Conservation (phyloP, 2,888 invertebrate genomes). For the Stenchaetothrips biformis region DNA sequence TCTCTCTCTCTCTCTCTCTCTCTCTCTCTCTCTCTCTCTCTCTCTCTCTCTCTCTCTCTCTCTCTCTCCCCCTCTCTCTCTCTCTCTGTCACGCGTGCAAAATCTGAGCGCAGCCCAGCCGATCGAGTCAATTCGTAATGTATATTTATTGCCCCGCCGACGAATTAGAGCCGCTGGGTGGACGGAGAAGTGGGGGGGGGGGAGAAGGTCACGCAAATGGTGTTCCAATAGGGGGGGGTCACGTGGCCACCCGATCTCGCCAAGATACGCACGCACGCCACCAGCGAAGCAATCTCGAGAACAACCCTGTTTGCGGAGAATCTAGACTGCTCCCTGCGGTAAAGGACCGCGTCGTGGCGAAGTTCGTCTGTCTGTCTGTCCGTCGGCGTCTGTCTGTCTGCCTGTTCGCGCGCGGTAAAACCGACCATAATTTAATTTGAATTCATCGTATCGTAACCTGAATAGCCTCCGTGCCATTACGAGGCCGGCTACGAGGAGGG, state of each 20-base stretch:
- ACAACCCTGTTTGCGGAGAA: no score
- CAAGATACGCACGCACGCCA: no score
- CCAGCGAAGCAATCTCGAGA: no score
- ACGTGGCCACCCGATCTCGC: no score
- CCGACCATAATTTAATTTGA: neutral
- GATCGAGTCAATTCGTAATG: slow-evolving; percentile 7
- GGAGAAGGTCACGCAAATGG: no score
- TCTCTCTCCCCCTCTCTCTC: neutral
- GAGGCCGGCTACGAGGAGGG: neutral
- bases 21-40: neutral
- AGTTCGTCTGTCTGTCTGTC: no score
- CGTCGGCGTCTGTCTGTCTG: no score
- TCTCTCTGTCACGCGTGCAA: neutral
- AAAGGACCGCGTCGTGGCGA: no score
- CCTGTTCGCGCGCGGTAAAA: neutral
- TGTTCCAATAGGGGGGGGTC: no score
- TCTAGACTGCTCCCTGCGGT: no score
- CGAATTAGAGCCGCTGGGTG: neutral
- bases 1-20: neutral
- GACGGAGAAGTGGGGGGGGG: no score
- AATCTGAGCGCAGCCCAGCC: neutral
- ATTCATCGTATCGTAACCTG: neutral
- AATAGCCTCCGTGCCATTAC: neutral
- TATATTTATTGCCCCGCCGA: neutral
- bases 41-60: slow-evolving; percentile 1